Percentiles rank a stretch among this genome's conserved stretches.
These are phyloP conservation scores for Xiphorhynchus elegans DNA, from an alignment of 2,113 vertebrate species.

Conservation along the genomic window DNA sequence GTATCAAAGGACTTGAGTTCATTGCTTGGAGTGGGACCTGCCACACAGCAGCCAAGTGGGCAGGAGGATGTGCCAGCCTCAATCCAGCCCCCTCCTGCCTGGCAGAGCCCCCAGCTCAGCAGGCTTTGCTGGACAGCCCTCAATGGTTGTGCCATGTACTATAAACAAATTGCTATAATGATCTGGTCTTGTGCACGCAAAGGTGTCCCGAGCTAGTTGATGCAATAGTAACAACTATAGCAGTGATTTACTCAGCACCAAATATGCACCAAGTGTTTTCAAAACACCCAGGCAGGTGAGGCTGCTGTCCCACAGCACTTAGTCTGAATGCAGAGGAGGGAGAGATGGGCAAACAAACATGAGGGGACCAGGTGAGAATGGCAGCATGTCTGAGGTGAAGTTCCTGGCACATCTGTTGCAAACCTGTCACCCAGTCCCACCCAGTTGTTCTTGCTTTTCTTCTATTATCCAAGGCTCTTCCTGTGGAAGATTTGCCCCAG, in stretches of 20 bases:
- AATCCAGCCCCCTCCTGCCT: neutral
- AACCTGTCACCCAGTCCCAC: neutral
- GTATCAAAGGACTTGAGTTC: neutral
- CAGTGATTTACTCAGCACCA: neutral
- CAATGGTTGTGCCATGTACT: neutral
- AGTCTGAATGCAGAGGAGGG: neutral
- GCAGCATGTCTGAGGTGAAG: neutral
- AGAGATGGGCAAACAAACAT: neutral
- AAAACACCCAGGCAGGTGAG: neutral
- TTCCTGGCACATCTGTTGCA: neutral
- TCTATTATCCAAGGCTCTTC: neutral
- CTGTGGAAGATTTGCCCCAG: neutral
- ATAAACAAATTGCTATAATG: neutral
- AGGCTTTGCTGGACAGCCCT: neutral
- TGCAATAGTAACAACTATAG: neutral
- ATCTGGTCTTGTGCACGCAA: neutral
- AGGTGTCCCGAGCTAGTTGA: neutral
- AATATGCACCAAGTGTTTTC: neutral
- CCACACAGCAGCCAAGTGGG: accelerated
- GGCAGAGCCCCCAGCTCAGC: neutral
- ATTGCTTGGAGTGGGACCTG: neutral
- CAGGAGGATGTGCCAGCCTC: neutral
- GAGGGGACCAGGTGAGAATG: accelerated
- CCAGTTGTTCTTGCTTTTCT: neutral
- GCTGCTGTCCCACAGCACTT: neutral